Base-by-base conservation (phyloP, 2,888 invertebrate genomes). In the Amorpha juglandis region DNA sequence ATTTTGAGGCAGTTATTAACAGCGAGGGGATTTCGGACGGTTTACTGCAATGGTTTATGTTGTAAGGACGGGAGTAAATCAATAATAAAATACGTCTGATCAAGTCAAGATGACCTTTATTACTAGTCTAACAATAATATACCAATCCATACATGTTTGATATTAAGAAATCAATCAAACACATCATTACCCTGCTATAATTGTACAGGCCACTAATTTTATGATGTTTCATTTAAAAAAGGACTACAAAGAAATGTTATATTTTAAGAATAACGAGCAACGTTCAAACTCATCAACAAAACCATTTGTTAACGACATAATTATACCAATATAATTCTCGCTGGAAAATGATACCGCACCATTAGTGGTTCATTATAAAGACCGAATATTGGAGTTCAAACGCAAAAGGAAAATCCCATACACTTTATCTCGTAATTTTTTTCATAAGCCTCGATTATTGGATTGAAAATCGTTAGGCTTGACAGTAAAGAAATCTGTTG, bases 401-500 rank as follows among this genome's bases (percentile, higher is more conserved):
- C 35, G 45, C 12, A 63, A 63, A 66, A 66, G 53, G 63, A 53
- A 66, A 66, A 63, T 55, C 33, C 16, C 35, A 63, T 63, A 66
- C 63, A 65, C 14, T 51, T 51, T 62, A 63, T 52, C 45, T 0
- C 11, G 19, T 38, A 19, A 21, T 65, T 58, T 42, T 53, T 58
- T 58, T 65, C 38, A 65, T 52, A 63, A 53, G 35, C 51, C 12
- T 38, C 52, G 16, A 62, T 67, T 67, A 67, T 67, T 67, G 63
- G 50, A 63, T 67, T 45, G 48, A 64, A 67, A 64, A 62, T 67
- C 67, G 58, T 64, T 67, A 63, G 58, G 51, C 67, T n/a, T 62
- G 51, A 65, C 62, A 35, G 19, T 63, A 62, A 58, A 42, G 58
- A 45, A 42, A 63, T 66, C 51, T 62, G 35, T 53, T 33, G 58